Evolutionary conservation across 2,113 vertebrate species (phyloP).

Genomic region (Urocynchramus pylzowi): DNA sequence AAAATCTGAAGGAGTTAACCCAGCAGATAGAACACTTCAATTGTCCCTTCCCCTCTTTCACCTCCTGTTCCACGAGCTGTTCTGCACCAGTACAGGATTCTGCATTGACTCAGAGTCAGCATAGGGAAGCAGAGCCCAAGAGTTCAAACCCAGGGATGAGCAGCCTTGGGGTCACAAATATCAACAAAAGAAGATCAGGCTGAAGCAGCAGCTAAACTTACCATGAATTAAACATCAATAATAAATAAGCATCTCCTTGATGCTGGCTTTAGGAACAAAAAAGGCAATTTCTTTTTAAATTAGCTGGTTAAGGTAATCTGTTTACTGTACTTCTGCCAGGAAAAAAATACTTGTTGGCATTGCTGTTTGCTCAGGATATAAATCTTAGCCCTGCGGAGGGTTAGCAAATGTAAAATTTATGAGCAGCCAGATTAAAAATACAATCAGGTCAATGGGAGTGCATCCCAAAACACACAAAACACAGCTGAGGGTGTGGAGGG

Average conservation of each 20-base stretch:
- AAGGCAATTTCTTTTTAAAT: neutral
- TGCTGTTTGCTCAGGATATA: neutral
- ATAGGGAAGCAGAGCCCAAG: neutral
- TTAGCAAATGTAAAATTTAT: neutral
- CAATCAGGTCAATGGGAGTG: neutral
- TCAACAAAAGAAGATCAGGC: neutral
- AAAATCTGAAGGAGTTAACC: neutral
- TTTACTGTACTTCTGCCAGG: neutral
- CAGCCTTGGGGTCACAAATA: neutral
- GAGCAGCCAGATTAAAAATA: conserved; percentile 32
- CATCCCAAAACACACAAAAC: neutral
- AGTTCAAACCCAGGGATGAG: neutral
- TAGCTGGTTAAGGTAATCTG: neutral
- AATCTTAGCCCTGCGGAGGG: neutral
- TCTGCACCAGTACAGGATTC: neutral
- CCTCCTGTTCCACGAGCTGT: neutral
- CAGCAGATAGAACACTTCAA: neutral
- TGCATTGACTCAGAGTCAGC: neutral
- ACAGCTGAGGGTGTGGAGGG: neutral
- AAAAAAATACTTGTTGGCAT: neutral
- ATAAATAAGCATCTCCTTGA: neutral
- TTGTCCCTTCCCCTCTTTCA: neutral
- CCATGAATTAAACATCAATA: neutral
- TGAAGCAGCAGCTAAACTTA: neutral
- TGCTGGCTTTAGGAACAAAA: neutral